These are phyloP conservation scores for Hartigia nigra DNA, from an alignment of 2,888 invertebrate species.

Conservation along the genomic window DNA sequence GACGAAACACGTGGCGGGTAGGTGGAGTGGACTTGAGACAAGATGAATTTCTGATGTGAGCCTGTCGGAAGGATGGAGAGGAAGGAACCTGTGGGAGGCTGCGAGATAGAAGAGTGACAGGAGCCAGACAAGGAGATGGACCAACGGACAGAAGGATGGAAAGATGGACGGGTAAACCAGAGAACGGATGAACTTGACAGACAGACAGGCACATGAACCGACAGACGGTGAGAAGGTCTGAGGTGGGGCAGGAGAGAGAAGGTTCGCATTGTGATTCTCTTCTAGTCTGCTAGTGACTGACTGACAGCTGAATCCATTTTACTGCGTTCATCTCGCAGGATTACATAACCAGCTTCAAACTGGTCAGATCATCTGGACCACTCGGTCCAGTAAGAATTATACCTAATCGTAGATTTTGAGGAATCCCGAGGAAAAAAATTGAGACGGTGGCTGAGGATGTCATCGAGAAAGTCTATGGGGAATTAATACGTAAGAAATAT, in stretches of 20 bases:
- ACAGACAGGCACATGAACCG: conserved; percentile 38
- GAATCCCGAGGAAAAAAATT: not conserved
- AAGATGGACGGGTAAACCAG: conserved; percentile 28
- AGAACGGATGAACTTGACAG: conserved; percentile 2
- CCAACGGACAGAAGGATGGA: conserved; percentile 55
- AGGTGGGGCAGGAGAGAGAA: conserved; percentile 30
- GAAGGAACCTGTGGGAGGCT: conserved; percentile 53
- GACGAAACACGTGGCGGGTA: conserved; percentile 41
- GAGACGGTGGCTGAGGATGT: not conserved
- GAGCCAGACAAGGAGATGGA: conserved; percentile 58
- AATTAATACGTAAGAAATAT: not conserved
- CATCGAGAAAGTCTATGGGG: not conserved
- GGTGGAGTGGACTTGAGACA: conserved; percentile 31
- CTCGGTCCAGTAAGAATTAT: not conserved
- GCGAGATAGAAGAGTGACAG: conserved; percentile 53
- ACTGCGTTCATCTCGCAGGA: conserved; percentile 21
- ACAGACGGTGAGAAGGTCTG: conserved; percentile 28
- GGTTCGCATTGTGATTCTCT: conserved; percentile 61
- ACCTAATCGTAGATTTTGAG: not conserved
- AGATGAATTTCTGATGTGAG: conserved; percentile 56
- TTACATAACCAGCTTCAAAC: not conserved
- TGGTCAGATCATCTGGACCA: not conserved
- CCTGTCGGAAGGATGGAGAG: conserved; percentile 35
- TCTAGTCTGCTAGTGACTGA: conserved; percentile 61
- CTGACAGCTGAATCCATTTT: conserved; percentile 64